A percentile compares a stretch with the other conserved stretches of the same genome.
Evolutionary conservation across 2,888 invertebrate genomes (phyloP).

Genomic region (Eudasyphora cyanicolor): DNA sequence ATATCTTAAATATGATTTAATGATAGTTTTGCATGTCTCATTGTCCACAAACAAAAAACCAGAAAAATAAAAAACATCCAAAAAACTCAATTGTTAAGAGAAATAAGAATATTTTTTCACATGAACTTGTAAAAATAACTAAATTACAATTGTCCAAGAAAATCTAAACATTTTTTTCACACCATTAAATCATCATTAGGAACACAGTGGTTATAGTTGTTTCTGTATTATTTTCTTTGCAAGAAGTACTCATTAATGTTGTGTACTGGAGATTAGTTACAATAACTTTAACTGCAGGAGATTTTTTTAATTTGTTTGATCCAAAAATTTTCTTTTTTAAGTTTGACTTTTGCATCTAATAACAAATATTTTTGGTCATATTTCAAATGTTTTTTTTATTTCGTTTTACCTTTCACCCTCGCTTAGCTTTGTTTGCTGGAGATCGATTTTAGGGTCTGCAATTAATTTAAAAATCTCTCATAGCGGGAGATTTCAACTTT

Average conservation of each 20-base stretch:
- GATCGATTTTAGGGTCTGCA: neutral
- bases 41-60: too few relatives aligned
- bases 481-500: constrained; percentile 28
- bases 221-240: neutral
- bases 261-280: neutral
- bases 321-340: neutral
- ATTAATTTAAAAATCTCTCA: constrained; percentile 13
- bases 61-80: too few relatives aligned
- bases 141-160: neutral
- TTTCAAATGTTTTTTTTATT: neutral
- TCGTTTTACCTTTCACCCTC: neutral
- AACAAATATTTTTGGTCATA: neutral
- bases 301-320: neutral
- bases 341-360: neutral
- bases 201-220: neutral
- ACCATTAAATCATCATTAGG: neutral
- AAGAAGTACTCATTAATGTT: too few relatives aligned
- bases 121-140: too few relatives aligned
- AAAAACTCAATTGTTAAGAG: too few relatives aligned
- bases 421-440: neutral
- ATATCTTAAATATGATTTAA: neutral
- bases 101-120: too few relatives aligned
- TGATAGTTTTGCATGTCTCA: neutral
- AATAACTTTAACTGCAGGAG: neutral
- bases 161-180: neutral